Base-by-base conservation (phyloP, 2,888 invertebrate genomes). In the Bugulina stolonifera region DNA sequence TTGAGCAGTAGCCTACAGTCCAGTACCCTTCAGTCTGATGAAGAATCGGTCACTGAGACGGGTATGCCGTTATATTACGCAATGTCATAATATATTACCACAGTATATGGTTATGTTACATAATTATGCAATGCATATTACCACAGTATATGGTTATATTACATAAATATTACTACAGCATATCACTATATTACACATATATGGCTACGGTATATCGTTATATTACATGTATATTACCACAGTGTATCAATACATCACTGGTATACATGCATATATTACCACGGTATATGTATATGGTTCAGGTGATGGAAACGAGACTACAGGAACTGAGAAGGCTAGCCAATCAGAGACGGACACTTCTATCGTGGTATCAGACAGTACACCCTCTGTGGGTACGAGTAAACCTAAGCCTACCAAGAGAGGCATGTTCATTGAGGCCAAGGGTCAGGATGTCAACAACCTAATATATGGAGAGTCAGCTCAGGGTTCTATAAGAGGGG, bases 1-100 rank as follows among this genome's bases (percentile, higher is more conserved):
- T 32, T 29, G 32, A 64, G 64, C 34, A 64, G 64, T 32, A 64
- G 64, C 34, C 64, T 64, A 10, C 64, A 64, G 64, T 64, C 64
- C n/a, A 64, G 64, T 32, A 64, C 29, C 64, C 34, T 64, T 14
- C 64, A 64, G 3, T 64, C 64, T 25, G 64, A 64, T 34, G 64
- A 64, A n/a, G 55, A 55, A 23, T 64, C 64, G 32, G 64, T 27
- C 5, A 27, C 64, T 14, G 64, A 64, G 34, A 32, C 64, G 14
- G 64, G 64, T 64, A 14, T 23, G 57, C 10, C 57, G 3, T 57
- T 57, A 14, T 22, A 14, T n/a, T n/a, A n/a, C n/a, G n/a, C n/a
- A n/a, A n/a, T n/a, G n/a, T n/a, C n/a, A n/a, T n/a, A n/a, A n/a
- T n/a, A n/a, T n/a, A n/a, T n/a, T n/a, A n/a, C n/a, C n/a, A n/a